Evolutionary conservation across 2,888 invertebrate species (phyloP).

Genomic region (Trissolcus japonicus): DNA sequence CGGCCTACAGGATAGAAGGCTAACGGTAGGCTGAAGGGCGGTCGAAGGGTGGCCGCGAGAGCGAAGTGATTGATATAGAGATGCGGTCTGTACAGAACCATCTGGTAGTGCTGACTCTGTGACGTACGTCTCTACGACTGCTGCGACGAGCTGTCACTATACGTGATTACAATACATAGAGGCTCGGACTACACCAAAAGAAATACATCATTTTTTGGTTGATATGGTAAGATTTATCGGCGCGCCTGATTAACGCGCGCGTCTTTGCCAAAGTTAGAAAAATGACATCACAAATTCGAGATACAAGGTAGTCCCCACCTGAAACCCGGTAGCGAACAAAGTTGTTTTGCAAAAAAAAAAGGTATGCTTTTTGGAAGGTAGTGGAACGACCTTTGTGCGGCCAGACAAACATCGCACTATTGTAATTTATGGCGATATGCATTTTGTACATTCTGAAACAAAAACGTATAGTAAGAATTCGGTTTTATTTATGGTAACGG

Average conservation of each 20-base stretch:
- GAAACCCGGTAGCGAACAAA: slow-evolving; percentile 7
- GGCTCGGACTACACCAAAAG: slow-evolving; percentile 17
- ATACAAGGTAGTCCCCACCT: slow-evolving; percentile 5
- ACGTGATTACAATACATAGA: slow-evolving; percentile 53
- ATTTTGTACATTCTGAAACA: slow-evolving; percentile 9
- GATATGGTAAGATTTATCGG: slow-evolving; percentile 48
- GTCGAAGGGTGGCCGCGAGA: slow-evolving; percentile 68
- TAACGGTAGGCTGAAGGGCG: slow-evolving; percentile 60
- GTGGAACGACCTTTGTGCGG: slow-evolving; percentile 7
- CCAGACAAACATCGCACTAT: slow-evolving; percentile 15
- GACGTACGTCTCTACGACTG: slow-evolving; percentile 72
- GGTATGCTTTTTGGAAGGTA: slow-evolving; percentile 11
- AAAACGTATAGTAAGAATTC: slow-evolving; percentile 1
- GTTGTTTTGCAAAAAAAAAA: slow-evolving; percentile 5
- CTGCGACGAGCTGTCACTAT: slow-evolving; percentile 68
- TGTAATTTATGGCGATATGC: slow-evolving; percentile 10
- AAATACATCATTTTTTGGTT: slow-evolving; percentile 50
- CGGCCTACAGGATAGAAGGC: slow-evolving; percentile 58
- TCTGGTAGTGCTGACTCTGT: slow-evolving; percentile 75
- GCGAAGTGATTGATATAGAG: slow-evolving; percentile 76
- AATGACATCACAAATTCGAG: slow-evolving; percentile 35
- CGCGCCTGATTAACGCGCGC: slow-evolving; percentile 38
- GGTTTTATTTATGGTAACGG: slow-evolving; percentile 2
- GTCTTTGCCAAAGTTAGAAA: slow-evolving; percentile 49
- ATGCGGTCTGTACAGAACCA: slow-evolving; percentile 71